Conservation (phyloP, 2,113 vertebrate genomes). For the Salvator merianae region DNA sequence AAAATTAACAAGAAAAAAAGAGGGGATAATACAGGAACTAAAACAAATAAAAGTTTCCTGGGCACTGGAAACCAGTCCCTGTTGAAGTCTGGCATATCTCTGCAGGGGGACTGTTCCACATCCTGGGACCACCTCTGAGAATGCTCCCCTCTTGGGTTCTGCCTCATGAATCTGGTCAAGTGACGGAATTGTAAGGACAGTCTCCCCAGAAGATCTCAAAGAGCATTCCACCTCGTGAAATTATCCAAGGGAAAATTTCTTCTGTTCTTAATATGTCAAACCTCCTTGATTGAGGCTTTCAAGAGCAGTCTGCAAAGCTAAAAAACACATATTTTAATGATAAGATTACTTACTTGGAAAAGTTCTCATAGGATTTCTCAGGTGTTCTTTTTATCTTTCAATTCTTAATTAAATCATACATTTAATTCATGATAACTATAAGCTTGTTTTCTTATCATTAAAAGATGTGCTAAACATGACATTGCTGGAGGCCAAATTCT, state of each 20-base stretch:
- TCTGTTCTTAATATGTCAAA: neutral
- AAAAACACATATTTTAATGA: neutral
- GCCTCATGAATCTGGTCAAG: too few species aligned
- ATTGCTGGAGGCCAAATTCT: neutral
- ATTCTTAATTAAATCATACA: neutral
- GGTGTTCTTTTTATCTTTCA: neutral
- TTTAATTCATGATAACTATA: neutral
- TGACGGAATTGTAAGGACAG: too few species aligned
- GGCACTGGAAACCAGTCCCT: too few species aligned
- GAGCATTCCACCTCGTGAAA: neutral
- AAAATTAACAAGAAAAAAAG: too few species aligned
- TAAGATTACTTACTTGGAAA: too few species aligned
- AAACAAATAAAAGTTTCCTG: too few species aligned
- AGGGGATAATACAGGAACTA: too few species aligned
- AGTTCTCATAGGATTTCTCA: neutral
- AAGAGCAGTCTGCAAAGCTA: neutral
- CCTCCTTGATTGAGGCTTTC: neutral
- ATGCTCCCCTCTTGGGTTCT: too few species aligned
- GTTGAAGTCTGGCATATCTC: too few species aligned
- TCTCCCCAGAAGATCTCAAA: too few species aligned
- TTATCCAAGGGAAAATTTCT: neutral
- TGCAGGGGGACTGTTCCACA: too few species aligned
- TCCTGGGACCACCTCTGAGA: too few species aligned
- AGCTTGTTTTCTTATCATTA: neutral
- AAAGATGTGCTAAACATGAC: neutral